Percentiles rank a stretch among this genome's conserved stretches.
Conservation (phyloP, 2,113 vertebrate genomes). For the Pomatostomus ruficeps region DNA sequence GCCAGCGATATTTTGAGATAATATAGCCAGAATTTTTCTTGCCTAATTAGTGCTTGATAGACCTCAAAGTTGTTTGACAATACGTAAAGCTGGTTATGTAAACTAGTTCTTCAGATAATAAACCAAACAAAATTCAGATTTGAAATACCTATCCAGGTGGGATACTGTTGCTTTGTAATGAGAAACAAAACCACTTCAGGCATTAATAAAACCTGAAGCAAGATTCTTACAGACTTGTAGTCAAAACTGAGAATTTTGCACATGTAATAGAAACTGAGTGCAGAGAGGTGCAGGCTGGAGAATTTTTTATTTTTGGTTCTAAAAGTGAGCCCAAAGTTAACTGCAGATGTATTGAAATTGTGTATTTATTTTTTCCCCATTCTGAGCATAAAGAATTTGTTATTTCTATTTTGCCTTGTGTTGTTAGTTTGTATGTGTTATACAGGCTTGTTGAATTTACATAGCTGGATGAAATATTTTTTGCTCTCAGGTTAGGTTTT, state of each 20-base stretch:
- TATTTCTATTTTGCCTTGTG: neutral
- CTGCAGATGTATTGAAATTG: neutral
- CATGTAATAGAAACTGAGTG: neutral
- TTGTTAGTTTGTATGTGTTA: neutral
- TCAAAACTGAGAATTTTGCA: neutral
- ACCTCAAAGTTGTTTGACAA: neutral
- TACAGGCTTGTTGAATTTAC: neutral
- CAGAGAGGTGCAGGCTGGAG: neutral
- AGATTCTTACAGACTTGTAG: neutral
- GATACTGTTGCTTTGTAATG: neutral
- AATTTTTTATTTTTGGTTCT: neutral
- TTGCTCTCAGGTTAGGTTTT: neutral
- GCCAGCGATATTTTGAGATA: neutral
- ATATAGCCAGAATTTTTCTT: neutral
- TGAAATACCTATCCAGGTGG: neutral
- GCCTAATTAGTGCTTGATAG: neutral
- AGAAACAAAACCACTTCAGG: neutral
- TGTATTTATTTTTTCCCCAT: neutral
- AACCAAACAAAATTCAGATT: neutral
- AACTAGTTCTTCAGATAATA: neutral
- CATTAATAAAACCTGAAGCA: neutral
- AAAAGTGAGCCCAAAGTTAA: neutral
- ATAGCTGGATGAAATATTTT: neutral
- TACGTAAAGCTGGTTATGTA: neutral
- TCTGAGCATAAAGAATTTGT: neutral